phyloP scores from a whole-genome alignment of 2,888 invertebrate genomes.

The Scrobipalpa atriplicella region DNA sequence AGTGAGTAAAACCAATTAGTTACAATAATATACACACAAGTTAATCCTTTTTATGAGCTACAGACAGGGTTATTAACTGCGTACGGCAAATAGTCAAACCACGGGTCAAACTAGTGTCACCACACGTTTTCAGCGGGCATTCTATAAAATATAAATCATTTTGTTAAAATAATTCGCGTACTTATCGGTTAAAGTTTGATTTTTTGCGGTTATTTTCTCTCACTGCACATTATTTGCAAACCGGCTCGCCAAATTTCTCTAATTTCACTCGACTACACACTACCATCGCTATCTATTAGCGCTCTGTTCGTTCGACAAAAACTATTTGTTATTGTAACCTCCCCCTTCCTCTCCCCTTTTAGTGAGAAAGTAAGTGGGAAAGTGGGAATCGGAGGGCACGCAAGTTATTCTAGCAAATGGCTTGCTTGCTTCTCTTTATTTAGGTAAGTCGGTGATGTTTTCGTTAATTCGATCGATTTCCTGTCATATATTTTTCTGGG shows the following conservation, averaged over 20 bases:
- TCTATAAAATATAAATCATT: too few species aligned
- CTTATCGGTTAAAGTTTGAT: too few species aligned
- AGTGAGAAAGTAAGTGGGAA: conserved; percentile 2
- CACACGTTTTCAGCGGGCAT: too few species aligned
- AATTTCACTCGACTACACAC: neutral
- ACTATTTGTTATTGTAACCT: conserved; percentile 34
- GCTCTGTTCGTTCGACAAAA: conserved; percentile 29
- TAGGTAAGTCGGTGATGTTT: neutral
- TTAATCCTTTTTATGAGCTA: too few species aligned
- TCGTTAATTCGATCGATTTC: conserved; percentile 14
- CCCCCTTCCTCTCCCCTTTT: conserved; percentile 13
- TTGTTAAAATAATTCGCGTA: too few species aligned
- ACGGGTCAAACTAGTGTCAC: too few species aligned
- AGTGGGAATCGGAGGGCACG: conserved; percentile 17
- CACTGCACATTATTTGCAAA: neutral
- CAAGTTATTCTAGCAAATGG: conserved; percentile 24
- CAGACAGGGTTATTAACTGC: too few species aligned
- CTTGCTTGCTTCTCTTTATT: neutral
- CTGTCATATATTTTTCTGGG: neutral
- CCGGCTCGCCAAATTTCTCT: neutral
- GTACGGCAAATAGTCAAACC: too few species aligned
- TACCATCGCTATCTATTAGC: conserved; percentile 27
- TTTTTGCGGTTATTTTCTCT: too few species aligned
- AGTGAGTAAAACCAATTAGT: too few species aligned
- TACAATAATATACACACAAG: too few species aligned